Conservation (phyloP, 2,113 vertebrate species). For the Xiphophorus maculatus region DNA sequence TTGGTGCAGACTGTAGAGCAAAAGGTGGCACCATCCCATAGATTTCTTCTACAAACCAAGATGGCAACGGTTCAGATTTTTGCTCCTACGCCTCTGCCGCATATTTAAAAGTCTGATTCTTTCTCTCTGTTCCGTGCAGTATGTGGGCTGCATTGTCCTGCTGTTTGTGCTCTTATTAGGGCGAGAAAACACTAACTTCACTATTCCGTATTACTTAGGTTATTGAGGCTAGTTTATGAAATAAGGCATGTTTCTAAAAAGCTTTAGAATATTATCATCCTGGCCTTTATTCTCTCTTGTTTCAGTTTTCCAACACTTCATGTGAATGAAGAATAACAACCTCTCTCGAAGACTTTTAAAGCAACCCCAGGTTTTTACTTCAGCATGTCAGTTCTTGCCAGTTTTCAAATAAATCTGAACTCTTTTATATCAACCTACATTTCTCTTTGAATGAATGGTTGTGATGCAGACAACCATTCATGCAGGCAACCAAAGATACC, state of each 20-base stretch:
- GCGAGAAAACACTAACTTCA: constrained; percentile 2
- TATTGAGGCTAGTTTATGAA: neutral
- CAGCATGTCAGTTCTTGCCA: too few relatives aligned
- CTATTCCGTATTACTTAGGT: neutral
- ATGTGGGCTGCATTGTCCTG: constrained; percentile 4
- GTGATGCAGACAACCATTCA: too few relatives aligned
- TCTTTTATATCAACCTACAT: too few relatives aligned
- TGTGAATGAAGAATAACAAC: too few relatives aligned
- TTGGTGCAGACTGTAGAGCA: neutral
- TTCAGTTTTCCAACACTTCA: too few relatives aligned
- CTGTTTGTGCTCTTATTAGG: neutral
- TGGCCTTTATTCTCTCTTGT: too few relatives aligned
- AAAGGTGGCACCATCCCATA: neutral
- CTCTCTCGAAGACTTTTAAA: too few relatives aligned
- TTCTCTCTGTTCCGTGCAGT: neutral
- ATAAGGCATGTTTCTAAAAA: neutral
- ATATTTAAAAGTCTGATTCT: constrained; percentile 16
- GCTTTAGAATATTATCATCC: too few relatives aligned
- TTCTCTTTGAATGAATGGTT: too few relatives aligned
- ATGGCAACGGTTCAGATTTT: constrained; percentile 26
- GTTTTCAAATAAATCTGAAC: too few relatives aligned
- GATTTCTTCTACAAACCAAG: neutral
- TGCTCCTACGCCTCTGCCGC: constrained; percentile 29
- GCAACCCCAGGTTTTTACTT: too few relatives aligned
- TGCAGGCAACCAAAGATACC: too few relatives aligned